Evolutionary conservation across 2,888 invertebrate genomes (phyloP).

Genomic region (Drosophila parthenogenetica): DNA sequence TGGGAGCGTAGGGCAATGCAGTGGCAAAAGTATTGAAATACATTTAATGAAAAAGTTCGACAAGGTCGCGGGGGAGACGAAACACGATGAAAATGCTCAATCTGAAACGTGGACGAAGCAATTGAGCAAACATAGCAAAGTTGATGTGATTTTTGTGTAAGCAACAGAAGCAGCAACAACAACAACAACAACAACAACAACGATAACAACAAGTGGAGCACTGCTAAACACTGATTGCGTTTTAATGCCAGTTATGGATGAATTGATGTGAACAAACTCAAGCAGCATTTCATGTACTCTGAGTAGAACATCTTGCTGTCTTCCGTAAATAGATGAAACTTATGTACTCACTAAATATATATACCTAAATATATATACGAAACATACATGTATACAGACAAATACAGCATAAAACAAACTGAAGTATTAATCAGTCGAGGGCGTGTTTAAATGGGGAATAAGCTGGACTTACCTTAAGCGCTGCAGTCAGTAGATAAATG

Average conservation of each 20-base stretch:
- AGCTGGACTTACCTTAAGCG: background rate
- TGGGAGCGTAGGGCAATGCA: slow-evolving; percentile 2
- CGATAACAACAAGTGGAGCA: slow-evolving; percentile 42
- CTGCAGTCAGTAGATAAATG: background rate
- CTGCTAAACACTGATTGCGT: slow-evolving; percentile 75
- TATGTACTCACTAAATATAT: background rate
- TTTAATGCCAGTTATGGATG: slow-evolving; percentile 76
- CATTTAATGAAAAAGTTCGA: slow-evolving; percentile 77
- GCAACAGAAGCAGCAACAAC: slow-evolving; percentile 42
- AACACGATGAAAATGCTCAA: slow-evolving; percentile 24
- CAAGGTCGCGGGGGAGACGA: slow-evolving; percentile 45
- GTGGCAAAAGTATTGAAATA: slow-evolving; percentile 74
- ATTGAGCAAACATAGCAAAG: slow-evolving; percentile 61
- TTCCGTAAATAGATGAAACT: background rate
- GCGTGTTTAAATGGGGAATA: background rate
- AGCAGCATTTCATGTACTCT: slow-evolving; percentile 18
- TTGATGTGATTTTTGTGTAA: slow-evolving; percentile 74
- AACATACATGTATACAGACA: background rate
- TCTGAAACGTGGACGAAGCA: slow-evolving; percentile 41
- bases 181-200: slow-evolving; percentile 25
- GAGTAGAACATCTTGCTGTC: slow-evolving; percentile 18
- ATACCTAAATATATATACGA: background rate
- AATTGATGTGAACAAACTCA: slow-evolving; percentile 41
- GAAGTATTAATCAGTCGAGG: background rate
- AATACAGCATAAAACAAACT: background rate